Conservation (phyloP, 2,113 vertebrate species). For the Alouatta palliata region DNA sequence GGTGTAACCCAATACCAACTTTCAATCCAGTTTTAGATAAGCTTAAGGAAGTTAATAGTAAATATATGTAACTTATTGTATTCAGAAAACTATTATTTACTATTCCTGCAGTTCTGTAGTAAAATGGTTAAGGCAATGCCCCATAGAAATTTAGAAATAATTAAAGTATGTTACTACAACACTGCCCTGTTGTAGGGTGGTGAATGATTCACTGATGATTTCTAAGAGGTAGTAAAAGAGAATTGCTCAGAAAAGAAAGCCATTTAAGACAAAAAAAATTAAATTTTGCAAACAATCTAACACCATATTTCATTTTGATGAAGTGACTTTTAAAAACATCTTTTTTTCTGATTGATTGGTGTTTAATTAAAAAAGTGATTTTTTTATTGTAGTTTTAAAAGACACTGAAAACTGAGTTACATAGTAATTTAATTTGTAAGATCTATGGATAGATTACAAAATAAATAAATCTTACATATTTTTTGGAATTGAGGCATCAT, state of each 20-base stretch:
- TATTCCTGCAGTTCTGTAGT: neutral
- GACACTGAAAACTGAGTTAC: neutral
- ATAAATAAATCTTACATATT: conserved; percentile 14
- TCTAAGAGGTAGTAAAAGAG: neutral
- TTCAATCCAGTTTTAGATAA: neutral
- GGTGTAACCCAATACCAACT: neutral
- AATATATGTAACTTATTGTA: neutral
- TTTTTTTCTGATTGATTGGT: neutral
- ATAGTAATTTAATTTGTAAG: conserved; percentile 18
- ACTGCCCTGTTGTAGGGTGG: neutral
- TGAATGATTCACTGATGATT: neutral
- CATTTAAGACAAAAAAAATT: neutral
- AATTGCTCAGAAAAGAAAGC: neutral
- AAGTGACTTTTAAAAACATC: neutral
- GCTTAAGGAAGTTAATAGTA: neutral
- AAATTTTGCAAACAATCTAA: neutral
- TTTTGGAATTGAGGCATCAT: neutral
- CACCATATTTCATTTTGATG: neutral
- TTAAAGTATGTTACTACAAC: neutral
- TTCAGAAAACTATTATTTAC: neutral
- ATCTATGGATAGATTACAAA: neutral
- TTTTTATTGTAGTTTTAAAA: conserved; percentile 32
- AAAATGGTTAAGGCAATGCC: neutral
- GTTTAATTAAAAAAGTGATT: conserved; percentile 12
- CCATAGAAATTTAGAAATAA: neutral